These are phyloP conservation scores for Amazona vittata DNA, from an alignment of 2,113 vertebrate genomes.

Conservation along the genomic window DNA sequence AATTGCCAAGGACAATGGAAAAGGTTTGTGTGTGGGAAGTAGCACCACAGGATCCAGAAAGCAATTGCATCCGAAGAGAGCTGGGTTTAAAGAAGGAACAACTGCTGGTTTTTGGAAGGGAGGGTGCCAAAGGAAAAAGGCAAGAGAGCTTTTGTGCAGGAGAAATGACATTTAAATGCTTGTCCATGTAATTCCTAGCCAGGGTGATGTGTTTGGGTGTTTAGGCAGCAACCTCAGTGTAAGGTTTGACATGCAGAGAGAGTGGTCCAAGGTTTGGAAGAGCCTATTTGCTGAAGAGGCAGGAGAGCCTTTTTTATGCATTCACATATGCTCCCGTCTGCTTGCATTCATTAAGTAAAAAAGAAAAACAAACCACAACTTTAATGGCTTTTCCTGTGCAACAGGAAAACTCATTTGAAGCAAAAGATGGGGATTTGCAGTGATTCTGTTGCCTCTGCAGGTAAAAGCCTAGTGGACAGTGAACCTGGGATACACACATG, in stretches of 20 bases:
- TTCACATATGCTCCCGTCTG: background rate
- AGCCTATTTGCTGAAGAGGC: background rate
- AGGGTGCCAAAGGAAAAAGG: background rate
- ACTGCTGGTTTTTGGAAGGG: background rate
- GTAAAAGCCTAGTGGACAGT: background rate
- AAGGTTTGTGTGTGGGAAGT: background rate
- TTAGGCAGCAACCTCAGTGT: rapidly evolving
- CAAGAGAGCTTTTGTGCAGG: background rate
- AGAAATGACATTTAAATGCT: background rate
- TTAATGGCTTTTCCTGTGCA: background rate
- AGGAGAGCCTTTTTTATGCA: background rate
- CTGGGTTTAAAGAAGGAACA: background rate
- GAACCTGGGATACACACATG: background rate
- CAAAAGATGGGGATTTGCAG: background rate
- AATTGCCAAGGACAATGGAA: constrained; percentile 49
- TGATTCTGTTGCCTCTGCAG: background rate
- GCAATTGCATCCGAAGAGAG: background rate
- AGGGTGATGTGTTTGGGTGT: background rate
- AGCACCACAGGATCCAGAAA: constrained; percentile 6
- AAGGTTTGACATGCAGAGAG: background rate
- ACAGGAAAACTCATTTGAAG: background rate
- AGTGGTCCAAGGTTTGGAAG: background rate
- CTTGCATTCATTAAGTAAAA: background rate
- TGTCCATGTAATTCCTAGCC: background rate
- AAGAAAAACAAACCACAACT: background rate